Percentiles rank a stretch among this genome's conserved stretches.
Conservation (phyloP, 1,140 invertebrate genomes). For the Holcopasites calliopsidis region DNA sequence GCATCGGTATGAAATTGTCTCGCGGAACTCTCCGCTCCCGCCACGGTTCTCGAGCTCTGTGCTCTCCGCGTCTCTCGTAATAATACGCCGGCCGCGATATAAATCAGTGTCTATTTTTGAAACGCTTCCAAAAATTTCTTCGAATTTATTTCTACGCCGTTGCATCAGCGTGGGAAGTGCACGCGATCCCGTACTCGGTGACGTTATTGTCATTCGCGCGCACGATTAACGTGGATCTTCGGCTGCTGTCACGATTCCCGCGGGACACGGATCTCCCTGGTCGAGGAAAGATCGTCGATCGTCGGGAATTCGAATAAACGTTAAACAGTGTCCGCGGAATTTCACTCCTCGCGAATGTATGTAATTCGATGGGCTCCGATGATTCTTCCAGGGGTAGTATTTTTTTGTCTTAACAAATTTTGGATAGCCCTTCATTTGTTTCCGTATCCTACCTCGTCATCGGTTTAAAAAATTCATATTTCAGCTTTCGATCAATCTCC, state of each 20-base stretch:
- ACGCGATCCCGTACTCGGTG: background rate
- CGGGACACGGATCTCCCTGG: too few species aligned
- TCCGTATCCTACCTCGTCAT: too few species aligned
- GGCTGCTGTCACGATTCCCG: background rate
- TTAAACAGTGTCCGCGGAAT: background rate
- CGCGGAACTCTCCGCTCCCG: conserved; percentile 11
- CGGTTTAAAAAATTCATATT: too few species aligned
- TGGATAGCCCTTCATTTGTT: too few species aligned
- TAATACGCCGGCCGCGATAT: conserved; percentile 51
- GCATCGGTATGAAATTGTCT: conserved; percentile 57
- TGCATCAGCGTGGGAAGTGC: conserved; percentile 55
- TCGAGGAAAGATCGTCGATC: too few species aligned
- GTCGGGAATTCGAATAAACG: conserved; percentile 1
- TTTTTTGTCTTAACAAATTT: too few species aligned
- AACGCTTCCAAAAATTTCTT: conserved; percentile 60
- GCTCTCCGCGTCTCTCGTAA: conserved; percentile 35
- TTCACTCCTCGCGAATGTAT: background rate
- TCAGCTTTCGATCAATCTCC: too few species aligned
- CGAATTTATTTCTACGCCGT: conserved; percentile 57
- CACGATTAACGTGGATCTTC: conserved; percentile 46
- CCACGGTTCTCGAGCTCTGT: background rate
- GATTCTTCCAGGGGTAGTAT: background rate
- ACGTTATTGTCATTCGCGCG: conserved; percentile 26
- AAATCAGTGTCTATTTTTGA: conserved; percentile 65
- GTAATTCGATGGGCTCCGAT: background rate